Base-by-base conservation (phyloP, 2,888 invertebrate species). In the Ceramica pisi region DNA sequence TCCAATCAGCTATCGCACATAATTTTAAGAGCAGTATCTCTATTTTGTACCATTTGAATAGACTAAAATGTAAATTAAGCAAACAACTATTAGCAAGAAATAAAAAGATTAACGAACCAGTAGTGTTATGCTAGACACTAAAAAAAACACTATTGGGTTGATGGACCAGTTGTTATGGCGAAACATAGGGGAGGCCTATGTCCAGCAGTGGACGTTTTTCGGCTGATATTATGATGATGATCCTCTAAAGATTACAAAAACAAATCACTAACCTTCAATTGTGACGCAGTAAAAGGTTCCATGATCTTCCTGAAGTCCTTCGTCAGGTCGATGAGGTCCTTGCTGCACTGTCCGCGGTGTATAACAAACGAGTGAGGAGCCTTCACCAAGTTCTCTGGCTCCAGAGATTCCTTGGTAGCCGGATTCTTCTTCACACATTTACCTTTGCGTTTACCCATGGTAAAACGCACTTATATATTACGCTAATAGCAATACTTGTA, bases 281-380 rank as follows among this genome's bases (percentile, higher is more conserved):
- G 97, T 10, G 98, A 97, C 0, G 99, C 99, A 21, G 99, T 99
- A 90, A 98, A 99, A 0, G 99, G 99, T 91, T 99, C 99, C 99
- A 99, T 99, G 46, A 99, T 97, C 92, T 97, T 97, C 48, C 99
- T 97, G 90, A 99, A 98, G 93, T 99, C 99, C 88, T 97, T 97
- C 10, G 98, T 98, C 50, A 99, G 96, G 84, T 98, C 98, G 68
- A 97, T 95, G 21, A 99, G 97, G 88, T 98, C 97, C 81, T 98
- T 98, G 70, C 98, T 98, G 69, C 98, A 97, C 77, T 98, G 95
- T 26, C 99, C 99, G 68, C 98, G 97, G 90, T 99, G 98, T 85
- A 99, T 98, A 0, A 99, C 98, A 91, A 99, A 99, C 0, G 99
- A 99, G 96, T 99, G 99, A 0, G 99, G 99, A 1, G 99, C 99